Evolutionary conservation across 2,797 vertebrate genomes (phyloP).

Genomic region (Rhinogobio ventralis): DNA sequence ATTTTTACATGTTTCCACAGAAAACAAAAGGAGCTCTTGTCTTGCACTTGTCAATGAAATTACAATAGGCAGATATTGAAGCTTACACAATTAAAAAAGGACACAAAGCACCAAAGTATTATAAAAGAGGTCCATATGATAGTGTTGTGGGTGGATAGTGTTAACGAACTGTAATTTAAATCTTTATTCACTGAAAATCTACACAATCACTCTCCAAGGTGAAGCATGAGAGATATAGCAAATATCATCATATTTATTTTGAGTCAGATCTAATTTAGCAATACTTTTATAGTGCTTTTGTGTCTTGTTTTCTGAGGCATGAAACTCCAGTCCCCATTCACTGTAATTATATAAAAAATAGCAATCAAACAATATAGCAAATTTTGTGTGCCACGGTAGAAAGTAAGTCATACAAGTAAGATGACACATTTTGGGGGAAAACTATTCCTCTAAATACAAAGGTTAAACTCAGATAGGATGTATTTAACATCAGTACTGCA

Average conservation of each 20-base stretch:
- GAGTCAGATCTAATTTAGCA: not conserved
- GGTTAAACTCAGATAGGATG: not conserved
- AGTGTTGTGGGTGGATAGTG: no score
- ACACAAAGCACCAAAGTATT: not conserved
- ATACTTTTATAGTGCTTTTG: not conserved
- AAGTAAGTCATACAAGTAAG: not conserved
- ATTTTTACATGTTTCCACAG: not conserved
- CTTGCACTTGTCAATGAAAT: not conserved
- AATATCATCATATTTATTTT: not conserved
- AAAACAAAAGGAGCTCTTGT: not conserved
- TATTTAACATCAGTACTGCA: conserved; percentile 17
- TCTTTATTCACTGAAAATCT: not conserved
- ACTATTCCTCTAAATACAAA: not conserved
- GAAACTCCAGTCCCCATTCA: not conserved
- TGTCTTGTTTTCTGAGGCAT: not conserved
- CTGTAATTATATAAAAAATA: not conserved
- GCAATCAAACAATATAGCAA: not conserved
- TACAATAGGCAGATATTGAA: not conserved
- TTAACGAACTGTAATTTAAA: not conserved
- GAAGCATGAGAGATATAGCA: not conserved
- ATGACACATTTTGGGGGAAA: not conserved
- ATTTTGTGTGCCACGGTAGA: not conserved
- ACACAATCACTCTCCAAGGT: not conserved
- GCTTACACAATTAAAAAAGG: not conserved
- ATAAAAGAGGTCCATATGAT: not conserved